Percentiles rank a stretch among this genome's conserved stretches.
phyloP scores from a whole-genome alignment of 2,888 invertebrate species.

The Lacanobia oleracea region DNA sequence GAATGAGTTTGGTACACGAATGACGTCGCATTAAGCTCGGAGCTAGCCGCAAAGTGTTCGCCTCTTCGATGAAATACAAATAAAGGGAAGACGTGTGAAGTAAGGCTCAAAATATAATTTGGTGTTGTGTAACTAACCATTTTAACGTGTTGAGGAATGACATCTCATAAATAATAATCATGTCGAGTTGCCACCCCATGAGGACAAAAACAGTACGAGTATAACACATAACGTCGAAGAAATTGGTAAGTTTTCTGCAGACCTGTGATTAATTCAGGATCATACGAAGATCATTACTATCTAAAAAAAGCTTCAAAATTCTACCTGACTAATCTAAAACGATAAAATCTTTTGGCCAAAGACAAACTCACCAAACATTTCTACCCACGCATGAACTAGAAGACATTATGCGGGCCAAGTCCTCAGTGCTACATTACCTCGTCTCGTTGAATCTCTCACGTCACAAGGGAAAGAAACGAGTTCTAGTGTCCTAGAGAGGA shows the following conservation, averaged over 20 bases:
- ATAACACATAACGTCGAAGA: background rate
- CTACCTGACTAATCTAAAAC: background rate
- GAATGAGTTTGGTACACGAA: conserved; percentile 66
- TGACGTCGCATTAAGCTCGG: conserved; percentile 58
- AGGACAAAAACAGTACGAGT: background rate
- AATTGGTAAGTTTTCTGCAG: background rate
- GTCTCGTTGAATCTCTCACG: conserved; percentile 47
- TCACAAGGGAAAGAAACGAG: conserved; percentile 48
- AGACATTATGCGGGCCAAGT: conserved; percentile 31
- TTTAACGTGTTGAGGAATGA: background rate
- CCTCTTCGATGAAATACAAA: conserved; percentile 52
- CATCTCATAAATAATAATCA: conserved; percentile 16
- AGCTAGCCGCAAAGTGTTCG: conserved; percentile 32
- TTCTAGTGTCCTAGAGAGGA: conserved; percentile 53
- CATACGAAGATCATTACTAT: background rate
- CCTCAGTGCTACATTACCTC: conserved; percentile 40
- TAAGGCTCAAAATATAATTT: conserved; percentile 23
- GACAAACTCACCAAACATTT: background rate
- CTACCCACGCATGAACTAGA: conserved; percentile 1
- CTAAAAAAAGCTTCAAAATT: background rate
- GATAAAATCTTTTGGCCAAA: background rate
- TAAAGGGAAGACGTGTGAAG: conserved; percentile 23
- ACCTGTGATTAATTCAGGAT: background rate
- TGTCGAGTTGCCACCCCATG: background rate
- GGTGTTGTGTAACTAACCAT: conserved; percentile 20